Base-by-base conservation (phyloP, 2,888 invertebrate genomes). In the Eupithecia pulchellata region DNA sequence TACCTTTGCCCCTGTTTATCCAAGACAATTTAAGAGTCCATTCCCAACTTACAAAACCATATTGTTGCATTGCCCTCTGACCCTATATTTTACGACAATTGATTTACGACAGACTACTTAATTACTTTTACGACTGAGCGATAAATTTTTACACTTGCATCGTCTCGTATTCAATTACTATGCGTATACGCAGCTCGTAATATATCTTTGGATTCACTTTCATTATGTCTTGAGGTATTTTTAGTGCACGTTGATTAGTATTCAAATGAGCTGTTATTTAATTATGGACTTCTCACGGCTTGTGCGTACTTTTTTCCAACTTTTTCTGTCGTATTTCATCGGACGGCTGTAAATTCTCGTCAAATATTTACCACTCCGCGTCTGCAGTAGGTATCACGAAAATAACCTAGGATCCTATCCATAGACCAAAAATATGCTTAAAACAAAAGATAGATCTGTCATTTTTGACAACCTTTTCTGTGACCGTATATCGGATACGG, bases 51-150 rank as follows among this genome's bases (percentile, higher is more conserved):
- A 14, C 42, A 62, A 72, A 72, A 61, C 29, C 63, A 73, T 61
- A 61, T 64, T 63, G 55, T 29, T 8, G 34, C 69, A 42, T 27
- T 13, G 42, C 55, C 62, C 42, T 62, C 14, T 57, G 64, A 67
- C 64, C 69, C 64, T 29, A 13, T 64, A 69, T 69, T 73, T 78
- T 74, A 75, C 79, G 79, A 77, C 84, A 86, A 72, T 72, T 72
- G 66, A 72, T 72, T 72, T 72, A 72, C 58, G 58, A 58, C 65
- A 79, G 80, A 85, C 85, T 84, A 80, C 82, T 83, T 86, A 87
- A 88, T 88, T 88, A 85, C 80, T 83, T 89, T 89, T 88, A 89
- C 84, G 81, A 79, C 74, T 34, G 66, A 72, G 66, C 68, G 65
- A 70, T 70, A 72, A 64, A 67, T 64, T 70, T 62, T 68, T 65